Evolutionary conservation across 2,797 vertebrate species (phyloP).

Genomic region (Scomberomorus guttatus): DNA sequence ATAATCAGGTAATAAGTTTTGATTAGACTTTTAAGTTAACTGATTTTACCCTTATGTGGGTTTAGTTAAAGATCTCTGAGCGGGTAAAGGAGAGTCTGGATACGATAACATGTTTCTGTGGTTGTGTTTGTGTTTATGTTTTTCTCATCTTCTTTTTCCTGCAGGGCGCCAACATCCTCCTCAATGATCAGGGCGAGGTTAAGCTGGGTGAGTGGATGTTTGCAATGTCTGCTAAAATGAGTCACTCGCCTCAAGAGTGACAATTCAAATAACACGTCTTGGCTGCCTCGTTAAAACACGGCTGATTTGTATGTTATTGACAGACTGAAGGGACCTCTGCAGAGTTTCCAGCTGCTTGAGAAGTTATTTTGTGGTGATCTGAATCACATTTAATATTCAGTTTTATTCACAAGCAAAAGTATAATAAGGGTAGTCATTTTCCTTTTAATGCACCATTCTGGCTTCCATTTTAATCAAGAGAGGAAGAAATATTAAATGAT

Average conservation of each 20-base stretch:
- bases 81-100: conserved; percentile 11
- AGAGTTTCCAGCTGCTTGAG: too few relatives aligned
- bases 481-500: neutral
- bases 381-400: neutral
- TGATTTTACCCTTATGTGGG: conserved; percentile 12
- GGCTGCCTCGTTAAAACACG: neutral
- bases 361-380: neutral
- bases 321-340: too few relatives aligned
- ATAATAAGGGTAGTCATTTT: neutral
- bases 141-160: conserved; percentile 27
- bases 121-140: conserved; percentile 29
- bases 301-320: neutral
- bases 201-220: conserved; percentile 86
- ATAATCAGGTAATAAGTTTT: neutral
- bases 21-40: neutral
- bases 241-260: conserved; percentile 19
- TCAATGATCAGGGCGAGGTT: conserved; percentile 92
- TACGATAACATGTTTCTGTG: neutral
- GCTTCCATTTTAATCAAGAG: neutral
- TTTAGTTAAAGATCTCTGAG: conserved; percentile 27
- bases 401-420: neutral
- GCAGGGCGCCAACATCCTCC: conserved; percentile 94
- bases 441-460: neutral
- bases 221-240: conserved; percentile 38
- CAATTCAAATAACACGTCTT: neutral